Base-by-base conservation (phyloP, 2,888 invertebrate genomes). In the Asteroscopus sphinx region DNA sequence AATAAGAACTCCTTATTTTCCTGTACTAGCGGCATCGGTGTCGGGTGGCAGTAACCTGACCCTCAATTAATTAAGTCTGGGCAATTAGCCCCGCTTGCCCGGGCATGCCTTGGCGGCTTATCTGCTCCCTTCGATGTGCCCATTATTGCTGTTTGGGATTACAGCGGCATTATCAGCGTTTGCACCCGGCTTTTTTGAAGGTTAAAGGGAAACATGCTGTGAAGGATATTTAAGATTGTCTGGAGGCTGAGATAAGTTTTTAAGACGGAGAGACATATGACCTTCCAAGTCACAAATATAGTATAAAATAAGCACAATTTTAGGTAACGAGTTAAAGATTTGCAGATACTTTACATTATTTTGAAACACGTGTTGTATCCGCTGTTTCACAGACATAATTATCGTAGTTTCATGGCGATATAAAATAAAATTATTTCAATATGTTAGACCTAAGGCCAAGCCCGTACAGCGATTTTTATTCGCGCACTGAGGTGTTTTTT, bases 81-180 rank as follows among this genome's bases (percentile, higher is more conserved):
- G 57, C 52, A 62, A 73, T 68, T 57, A 68, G 57, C 13, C 21
- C 33, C 21, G 35, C 36, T 40, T 21, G 33, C 47, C 21, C 28
- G 17, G 46, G 44, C 45, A 44, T 37, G 60, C 46, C 65, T 62
- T 59, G 47, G 54, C 59, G 51, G 57, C 73, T 75, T 68, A 72
- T 59, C 57, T 49, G 26, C 11, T 32, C 45, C 56, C 72, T 55
- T 41, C 42, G 44, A 37, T 44, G 35, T 11, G 4, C 16, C 48
- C 30, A 40, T 64, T 51, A 60, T 59, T 48, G 55, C 21, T 74
- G 71, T 58, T 37, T 13, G 41, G 58, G 67, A 67, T 70, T 70
- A 67, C 26, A 26, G 12, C 12, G 32, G 25, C 16, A 21, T 42
- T 48, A 48, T 45, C 33, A 26, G 41, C 28, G 13, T 11, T 17